Evolutionary conservation across 2,113 vertebrate species (phyloP).

Genomic region (Nanorana parkeri): DNA sequence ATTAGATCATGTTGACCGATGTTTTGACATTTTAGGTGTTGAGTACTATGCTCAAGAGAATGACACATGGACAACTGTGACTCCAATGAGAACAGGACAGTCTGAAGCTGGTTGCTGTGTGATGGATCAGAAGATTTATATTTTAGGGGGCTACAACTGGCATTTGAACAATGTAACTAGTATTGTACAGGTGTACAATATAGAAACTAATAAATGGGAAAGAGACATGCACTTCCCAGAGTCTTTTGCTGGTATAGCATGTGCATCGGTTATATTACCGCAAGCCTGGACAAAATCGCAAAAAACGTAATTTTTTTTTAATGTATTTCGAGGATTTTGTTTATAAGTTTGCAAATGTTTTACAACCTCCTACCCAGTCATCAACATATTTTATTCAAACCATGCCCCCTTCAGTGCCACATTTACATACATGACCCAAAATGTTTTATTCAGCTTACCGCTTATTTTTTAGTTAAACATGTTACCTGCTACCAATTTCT

Average conservation of each 20-base stretch:
- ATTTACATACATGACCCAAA: no score
- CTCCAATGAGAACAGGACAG: conserved; percentile 91
- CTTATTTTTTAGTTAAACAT: no score
- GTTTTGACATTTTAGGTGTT: conserved; percentile 90
- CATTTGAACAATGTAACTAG: conserved; percentile 96
- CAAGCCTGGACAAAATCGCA: conserved; percentile 70
- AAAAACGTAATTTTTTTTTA: conserved; percentile 43
- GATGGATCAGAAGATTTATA: conserved; percentile 88
- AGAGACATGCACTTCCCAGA: conserved; percentile 96
- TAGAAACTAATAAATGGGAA: conserved; percentile 93
- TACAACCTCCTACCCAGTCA: no score
- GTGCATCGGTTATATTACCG: conserved; percentile 84
- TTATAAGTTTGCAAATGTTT: no score
- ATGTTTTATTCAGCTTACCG: no score
- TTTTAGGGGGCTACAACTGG: conserved; percentile 97
- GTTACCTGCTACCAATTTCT: no score
- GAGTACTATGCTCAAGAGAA: conserved; percentile 90
- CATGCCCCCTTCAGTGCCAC: no score
- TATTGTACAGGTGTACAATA: conserved; percentile 96
- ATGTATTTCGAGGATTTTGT: no score
- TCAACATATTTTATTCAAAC: no score
- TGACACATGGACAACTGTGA: conserved; percentile 93
- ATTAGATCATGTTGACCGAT: conserved; percentile 96
- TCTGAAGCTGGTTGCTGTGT: conserved; percentile 93
- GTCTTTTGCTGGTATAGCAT: conserved; percentile 91